Base-by-base conservation (phyloP, 2,113 vertebrate genomes). In the Protobothrops flavoviridis region DNA sequence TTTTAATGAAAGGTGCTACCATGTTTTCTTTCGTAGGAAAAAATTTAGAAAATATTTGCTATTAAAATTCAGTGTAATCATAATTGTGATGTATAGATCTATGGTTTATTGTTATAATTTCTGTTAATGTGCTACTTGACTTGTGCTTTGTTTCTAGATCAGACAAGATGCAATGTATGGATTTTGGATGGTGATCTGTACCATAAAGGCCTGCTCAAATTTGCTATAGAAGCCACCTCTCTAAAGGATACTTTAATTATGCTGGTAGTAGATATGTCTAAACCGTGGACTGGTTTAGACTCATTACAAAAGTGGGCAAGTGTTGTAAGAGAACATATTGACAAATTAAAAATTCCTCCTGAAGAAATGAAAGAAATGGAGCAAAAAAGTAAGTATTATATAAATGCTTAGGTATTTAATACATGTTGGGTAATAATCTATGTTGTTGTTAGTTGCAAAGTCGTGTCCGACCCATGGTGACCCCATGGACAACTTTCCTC, bases 261-360 rank as follows among this genome's bases (percentile, higher is more conserved):
- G 97, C 96, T 99, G 96, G 98, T 98, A 20, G 98, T 99, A 94
- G 99, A 99, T 95, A 98, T 99, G 98, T 99, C 99, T 69, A 98
- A 99, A 96, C 99, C 99, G 53, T 99, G 99, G 99, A 98, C 98
- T 94, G 98, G 98, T 95, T 96, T 99, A 97, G 99, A 99, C 98
- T 99, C 99, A 81, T 98, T 99, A 96, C 99, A 99, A 95, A 99
- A 99, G 96, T 99, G 99, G 99, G 98, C 98, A 57, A 98, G 98
- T 52, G 99, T 99, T 95, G 97, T 99, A 96, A 98, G 99, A 97
- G 99, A 99, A 96, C 98, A 99, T 95, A 97, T 99, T 95, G 99
- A 99, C 97, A 99, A 99, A 96, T 97, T 99, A 95, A 98, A 99
- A 97, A 98, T 99, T 61, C 98, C 99, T 95, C 99, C 99, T 0